Base-by-base conservation (phyloP, 2,113 vertebrate species). In the Echinops telfairi region DNA sequence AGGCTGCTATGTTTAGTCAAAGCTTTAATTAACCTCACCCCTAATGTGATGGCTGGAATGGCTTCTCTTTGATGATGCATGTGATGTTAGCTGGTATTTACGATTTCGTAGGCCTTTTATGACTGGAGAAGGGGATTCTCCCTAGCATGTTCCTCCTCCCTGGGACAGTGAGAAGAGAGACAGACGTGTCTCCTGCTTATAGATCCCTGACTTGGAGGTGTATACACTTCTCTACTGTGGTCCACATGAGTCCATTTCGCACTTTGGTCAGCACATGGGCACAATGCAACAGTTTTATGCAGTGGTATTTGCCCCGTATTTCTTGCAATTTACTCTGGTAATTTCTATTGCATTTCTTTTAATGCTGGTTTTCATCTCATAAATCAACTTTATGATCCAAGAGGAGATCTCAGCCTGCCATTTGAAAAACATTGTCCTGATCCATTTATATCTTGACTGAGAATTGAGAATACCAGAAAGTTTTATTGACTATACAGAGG, bases 331-430 rank as follows among this genome's bases (percentile, higher is more conserved):
- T 38, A 25, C 11, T 79, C 38, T 36, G 43, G 29, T 25, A 76
- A 53, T 73, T 93, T 88, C 64, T 29, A 66, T 29, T 25, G 3
- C 38, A 36, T 82, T 87, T 86, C 80, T 78, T 70, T 89, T 80
- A 58, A 77, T 86, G 80, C 57, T 47, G 36, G 11, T 57, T 90
- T 89, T 89, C 60, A 79, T 20, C 33, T 6, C n/a, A 0, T 47
- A 89, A 88, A 36, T 71, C 60, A 76, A 43, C 80, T 66, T 73
- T 57, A 73, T 84, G 62, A 70, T 86, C 27, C 40, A 57, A 81
- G 68, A 81, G 36, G 47, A 88, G 38, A 15, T 91, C 22, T 89
- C 76, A 70, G 47, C 3, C 31, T 40, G 58, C 43, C 33, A 57
- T 79, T 84, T 84, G 68, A 53, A 84, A 95, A 95, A 14, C 40